Evolutionary conservation across 2,797 vertebrate genomes (phyloP).

Genomic region (Anguilla megastoma): DNA sequence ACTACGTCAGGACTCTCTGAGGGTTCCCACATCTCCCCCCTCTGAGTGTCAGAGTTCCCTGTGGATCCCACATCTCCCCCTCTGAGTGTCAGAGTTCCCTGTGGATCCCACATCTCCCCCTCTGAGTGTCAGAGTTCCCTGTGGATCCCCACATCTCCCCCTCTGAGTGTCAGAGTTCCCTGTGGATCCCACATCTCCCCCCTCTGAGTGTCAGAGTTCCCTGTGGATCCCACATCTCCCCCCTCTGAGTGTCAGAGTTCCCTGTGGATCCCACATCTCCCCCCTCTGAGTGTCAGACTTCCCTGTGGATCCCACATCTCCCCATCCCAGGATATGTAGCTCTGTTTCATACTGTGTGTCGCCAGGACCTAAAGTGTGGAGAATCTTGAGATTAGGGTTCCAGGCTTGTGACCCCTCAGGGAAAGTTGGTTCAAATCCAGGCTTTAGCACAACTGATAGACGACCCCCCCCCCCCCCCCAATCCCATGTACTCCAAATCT

Average conservation of each 20-base stretch:
- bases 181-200: background rate
- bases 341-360: background rate
- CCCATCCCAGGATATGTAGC: background rate
- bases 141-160: background rate
- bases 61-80: conserved; percentile 9
- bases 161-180: background rate
- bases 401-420: conserved; percentile 26
- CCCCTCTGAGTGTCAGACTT: background rate
- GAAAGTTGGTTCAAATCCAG: background rate
- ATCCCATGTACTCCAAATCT: too few species aligned
- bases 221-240: background rate
- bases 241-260: background rate
- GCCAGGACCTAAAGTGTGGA: background rate
- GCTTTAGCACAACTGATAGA: background rate
- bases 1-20: conserved; percentile 31
- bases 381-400: background rate
- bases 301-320: background rate
- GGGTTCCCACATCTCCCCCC: too few species aligned
- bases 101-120: background rate
- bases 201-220: background rate
- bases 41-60: background rate
- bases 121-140: background rate
- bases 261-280: background rate
- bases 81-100: background rate
- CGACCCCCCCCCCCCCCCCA: too few species aligned